Percentiles rank a stretch among this genome's conserved stretches.
These are phyloP conservation scores for Achlya flavicornis DNA, from an alignment of 2,888 invertebrate species.

Conservation along the genomic window DNA sequence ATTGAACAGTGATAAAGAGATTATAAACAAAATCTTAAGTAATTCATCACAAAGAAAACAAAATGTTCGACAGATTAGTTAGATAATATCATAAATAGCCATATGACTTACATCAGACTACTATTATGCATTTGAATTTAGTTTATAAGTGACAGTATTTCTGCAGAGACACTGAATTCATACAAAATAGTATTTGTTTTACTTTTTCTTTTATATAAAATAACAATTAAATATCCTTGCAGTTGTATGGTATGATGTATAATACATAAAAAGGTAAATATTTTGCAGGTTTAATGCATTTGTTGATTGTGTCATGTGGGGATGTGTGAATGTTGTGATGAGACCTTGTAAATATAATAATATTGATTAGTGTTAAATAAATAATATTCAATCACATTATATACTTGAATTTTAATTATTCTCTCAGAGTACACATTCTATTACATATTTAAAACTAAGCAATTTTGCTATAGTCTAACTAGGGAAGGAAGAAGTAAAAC, in stretches of 20 bases:
- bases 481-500: background rate
- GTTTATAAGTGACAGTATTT: slow-evolving; percentile 33
- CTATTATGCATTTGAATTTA: slow-evolving; percentile 12
- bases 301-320: slow-evolving; percentile 60
- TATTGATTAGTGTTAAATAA: slow-evolving; percentile 72
- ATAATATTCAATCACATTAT: slow-evolving; percentile 60
- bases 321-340: slow-evolving; percentile 55
- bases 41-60: background rate
- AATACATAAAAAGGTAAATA: slow-evolving; percentile 45
- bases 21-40: background rate
- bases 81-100: background rate
- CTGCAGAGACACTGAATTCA: slow-evolving; percentile 55
- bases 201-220: slow-evolving; percentile 41
- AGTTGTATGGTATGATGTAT: slow-evolving; percentile 41
- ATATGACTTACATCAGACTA: background rate
- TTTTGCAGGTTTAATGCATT: slow-evolving; percentile 67
- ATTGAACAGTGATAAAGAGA: background rate
- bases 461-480: background rate
- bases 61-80: background rate
- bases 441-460: background rate
- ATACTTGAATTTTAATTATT: slow-evolving; percentile 40
- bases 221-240: slow-evolving; percentile 27
- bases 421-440: slow-evolving; percentile 19
- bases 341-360: slow-evolving; percentile 72
- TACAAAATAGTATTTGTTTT: slow-evolving; percentile 31